phyloP scores from a whole-genome alignment of 2,797 vertebrate species.

The Molothrus ater region DNA sequence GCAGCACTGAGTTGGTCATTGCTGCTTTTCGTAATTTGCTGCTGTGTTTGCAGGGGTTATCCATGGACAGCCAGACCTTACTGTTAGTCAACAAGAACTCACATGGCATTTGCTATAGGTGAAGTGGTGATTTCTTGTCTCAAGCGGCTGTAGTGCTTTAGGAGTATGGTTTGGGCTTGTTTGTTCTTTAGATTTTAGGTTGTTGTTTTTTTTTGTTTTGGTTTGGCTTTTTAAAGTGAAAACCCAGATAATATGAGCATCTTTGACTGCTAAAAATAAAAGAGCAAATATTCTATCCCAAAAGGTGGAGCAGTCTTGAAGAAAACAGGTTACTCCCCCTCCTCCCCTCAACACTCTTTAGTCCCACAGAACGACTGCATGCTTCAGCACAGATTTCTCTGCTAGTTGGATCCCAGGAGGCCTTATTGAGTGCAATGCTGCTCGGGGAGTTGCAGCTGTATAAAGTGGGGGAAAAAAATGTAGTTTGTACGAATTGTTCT shows the following conservation, averaged over 20 bases:
- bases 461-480: slow-evolving; percentile 59
- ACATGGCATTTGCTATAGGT: not conserved
- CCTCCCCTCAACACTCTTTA: not conserved
- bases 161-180: not conserved
- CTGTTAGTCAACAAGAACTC: slow-evolving; percentile 7
- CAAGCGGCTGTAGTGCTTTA: not conserved
- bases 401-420: slow-evolving; percentile 91
- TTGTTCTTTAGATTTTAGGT: not conserved
- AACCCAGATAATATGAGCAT: not conserved
- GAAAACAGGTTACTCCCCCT: slow-evolving; percentile 68
- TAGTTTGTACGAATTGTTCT: slow-evolving; percentile 85
- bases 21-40: slow-evolving; percentile 42
- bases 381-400: slow-evolving; percentile 85
- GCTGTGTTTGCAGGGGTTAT: slow-evolving; percentile 17
- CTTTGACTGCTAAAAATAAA: slow-evolving; percentile 61
- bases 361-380: slow-evolving; percentile 68
- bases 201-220: not conserved
- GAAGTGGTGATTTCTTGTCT: slow-evolving; percentile 25
- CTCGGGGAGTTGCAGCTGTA: slow-evolving; percentile 84
- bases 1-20: not conserved
- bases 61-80: not conserved
- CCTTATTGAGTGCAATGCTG: slow-evolving; percentile 79
- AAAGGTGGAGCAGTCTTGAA: slow-evolving; percentile 81
- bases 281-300: slow-evolving; percentile 79
- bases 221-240: not conserved